phyloP scores from a whole-genome alignment of 2,888 invertebrate genomes.

The Hydraecia micacea region DNA sequence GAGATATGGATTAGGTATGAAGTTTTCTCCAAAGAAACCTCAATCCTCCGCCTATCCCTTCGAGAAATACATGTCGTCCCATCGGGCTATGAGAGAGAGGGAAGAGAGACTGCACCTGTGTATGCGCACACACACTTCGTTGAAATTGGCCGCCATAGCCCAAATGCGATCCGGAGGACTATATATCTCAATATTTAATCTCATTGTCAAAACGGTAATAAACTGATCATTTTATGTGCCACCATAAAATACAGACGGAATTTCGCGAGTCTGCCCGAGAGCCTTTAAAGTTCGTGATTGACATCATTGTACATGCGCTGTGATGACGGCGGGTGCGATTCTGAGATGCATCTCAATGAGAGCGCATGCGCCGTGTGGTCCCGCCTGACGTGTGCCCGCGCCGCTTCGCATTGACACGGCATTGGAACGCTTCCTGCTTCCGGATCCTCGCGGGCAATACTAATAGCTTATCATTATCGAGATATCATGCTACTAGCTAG shows the following conservation, averaged over 20 bases:
- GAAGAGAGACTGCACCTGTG: neutral
- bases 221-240: conserved; percentile 25
- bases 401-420: conserved; percentile 75
- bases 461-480: conserved; percentile 76
- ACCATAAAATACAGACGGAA: conserved; percentile 39
- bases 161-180: neutral
- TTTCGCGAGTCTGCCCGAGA: conserved; percentile 38
- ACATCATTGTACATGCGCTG: conserved; percentile 72
- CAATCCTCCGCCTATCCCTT: neutral
- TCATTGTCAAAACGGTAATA: conserved; percentile 18
- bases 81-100: neutral
- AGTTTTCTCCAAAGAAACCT: neutral
- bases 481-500: conserved; percentile 55
- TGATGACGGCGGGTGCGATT: conserved; percentile 59
- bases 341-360: conserved; percentile 78
- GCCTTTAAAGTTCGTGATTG: conserved; percentile 68
- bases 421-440: conserved; percentile 86
- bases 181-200: neutral
- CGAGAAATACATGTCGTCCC: neutral
- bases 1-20: neutral
- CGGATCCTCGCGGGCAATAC: conserved; percentile 82
- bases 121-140: neutral
- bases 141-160: neutral
- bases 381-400: conserved; percentile 67
- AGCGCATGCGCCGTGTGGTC: conserved; percentile 64